Percentiles rank a stretch among this genome's conserved stretches.
Evolutionary conservation across 2,113 vertebrate genomes (phyloP).

Genomic region (Calidris pygmaea): DNA sequence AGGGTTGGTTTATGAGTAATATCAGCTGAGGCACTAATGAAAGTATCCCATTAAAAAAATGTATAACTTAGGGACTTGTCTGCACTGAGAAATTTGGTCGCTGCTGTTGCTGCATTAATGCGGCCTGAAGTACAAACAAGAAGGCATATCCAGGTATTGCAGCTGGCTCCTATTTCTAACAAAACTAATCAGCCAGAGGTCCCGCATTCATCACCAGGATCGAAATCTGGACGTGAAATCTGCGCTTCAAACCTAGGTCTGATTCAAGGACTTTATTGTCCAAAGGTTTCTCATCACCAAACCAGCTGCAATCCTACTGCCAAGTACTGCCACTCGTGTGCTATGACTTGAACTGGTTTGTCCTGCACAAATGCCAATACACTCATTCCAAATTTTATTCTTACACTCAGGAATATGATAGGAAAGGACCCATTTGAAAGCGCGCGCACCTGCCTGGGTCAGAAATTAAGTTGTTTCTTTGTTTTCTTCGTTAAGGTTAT

Average conservation of each 20-base stretch:
- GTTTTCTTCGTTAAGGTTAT: neutral
- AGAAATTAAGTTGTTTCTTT: neutral
- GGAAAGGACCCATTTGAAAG: neutral
- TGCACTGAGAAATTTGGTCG: constrained; percentile 27
- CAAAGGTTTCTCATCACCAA: neutral
- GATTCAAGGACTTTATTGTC: neutral
- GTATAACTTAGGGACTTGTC: constrained; percentile 45
- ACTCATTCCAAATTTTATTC: neutral
- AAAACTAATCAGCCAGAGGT: neutral
- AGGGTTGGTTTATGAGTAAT: constrained; percentile 65
- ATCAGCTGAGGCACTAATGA: constrained; percentile 55
- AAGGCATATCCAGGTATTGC: neutral
- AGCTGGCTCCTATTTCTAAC: neutral
- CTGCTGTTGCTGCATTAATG: constrained; percentile 7
- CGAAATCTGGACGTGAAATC: neutral
- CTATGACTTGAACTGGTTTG: neutral
- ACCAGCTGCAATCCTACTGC: neutral
- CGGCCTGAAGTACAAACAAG: neutral
- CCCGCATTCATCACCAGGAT: neutral
- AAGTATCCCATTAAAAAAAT: constrained; percentile 62
- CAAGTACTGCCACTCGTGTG: accelerated
- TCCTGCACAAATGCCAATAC: neutral
- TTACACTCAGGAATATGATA: neutral
- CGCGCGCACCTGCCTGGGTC: accelerated
- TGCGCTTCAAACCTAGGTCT: neutral